phyloP scores from a whole-genome alignment of 2,888 invertebrate genomes.

The Pardosa pseudoannulata region DNA sequence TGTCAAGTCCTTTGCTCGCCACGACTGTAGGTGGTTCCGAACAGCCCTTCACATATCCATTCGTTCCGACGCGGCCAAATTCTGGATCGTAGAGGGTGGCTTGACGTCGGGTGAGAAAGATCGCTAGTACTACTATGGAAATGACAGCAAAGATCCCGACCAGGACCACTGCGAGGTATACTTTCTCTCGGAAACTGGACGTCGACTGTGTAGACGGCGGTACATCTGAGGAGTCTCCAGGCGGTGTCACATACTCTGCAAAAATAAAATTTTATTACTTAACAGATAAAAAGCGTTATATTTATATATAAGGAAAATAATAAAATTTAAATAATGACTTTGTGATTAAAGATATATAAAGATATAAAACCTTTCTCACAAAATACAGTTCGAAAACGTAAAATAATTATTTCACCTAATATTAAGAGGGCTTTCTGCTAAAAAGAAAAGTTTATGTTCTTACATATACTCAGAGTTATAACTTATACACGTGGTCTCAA shows the following conservation, averaged over 20 bases:
- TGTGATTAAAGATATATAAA: too few species aligned
- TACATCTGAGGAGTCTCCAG: not conserved
- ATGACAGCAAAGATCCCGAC: constrained; percentile 29
- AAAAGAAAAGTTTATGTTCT: too few species aligned
- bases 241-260: not conserved
- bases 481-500: too few species aligned
- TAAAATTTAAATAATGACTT: too few species aligned
- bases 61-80: constrained; percentile 35
- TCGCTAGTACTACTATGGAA: constrained; percentile 7
- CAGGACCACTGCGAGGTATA: constrained; percentile 36
- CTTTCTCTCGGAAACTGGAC: not conserved
- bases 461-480: too few species aligned
- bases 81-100: constrained; percentile 36
- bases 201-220: constrained; percentile 17
- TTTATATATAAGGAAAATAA: not conserved
- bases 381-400: too few species aligned
- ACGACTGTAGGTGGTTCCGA: not conserved
- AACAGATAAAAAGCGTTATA: not conserved
- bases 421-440: too few species aligned
- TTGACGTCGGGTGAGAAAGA: constrained; percentile 29
- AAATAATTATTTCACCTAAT: too few species aligned
- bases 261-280: not conserved
- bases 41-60: constrained; percentile 61
- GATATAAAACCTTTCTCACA: too few species aligned
- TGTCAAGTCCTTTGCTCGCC: constrained; percentile 26